Conservation (phyloP, 2,113 vertebrate genomes). For the Saimiri boliviensis region DNA sequence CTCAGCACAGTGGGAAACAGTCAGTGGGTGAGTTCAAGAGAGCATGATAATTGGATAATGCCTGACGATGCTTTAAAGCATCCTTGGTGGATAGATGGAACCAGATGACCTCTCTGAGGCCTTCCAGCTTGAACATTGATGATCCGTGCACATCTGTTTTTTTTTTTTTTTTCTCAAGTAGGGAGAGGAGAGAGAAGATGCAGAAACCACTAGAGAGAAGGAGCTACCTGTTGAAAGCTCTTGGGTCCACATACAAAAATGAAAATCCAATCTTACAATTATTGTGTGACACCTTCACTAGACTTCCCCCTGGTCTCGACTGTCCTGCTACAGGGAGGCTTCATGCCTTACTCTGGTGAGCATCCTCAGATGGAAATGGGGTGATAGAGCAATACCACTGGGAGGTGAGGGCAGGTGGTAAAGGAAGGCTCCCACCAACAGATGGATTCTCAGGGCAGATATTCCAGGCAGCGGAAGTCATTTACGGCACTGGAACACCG, state of each 20-base stretch:
- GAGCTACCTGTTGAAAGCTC: not conserved
- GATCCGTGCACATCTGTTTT: not conserved
- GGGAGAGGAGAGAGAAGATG: not conserved
- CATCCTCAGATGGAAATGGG: not conserved
- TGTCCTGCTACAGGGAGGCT: not conserved
- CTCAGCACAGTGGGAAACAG: not conserved
- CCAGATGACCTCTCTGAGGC: not conserved
- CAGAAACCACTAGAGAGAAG: not conserved
- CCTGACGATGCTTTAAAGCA: fast-evolving
- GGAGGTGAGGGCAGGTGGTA: not conserved
- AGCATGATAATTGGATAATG: not conserved
- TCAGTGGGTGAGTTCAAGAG: not conserved
- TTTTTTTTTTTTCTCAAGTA: not conserved
- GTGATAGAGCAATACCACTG: not conserved
- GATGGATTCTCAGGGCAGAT: not conserved
- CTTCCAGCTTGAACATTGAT: not conserved
- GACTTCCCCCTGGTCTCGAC: not conserved
- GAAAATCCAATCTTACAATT: not conserved
- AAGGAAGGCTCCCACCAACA: not conserved
- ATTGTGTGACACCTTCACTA: not conserved
- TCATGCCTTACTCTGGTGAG: not conserved
- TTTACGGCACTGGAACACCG: not conserved
- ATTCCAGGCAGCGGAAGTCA: not conserved
- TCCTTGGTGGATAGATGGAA: not conserved
- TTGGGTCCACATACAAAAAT: not conserved